phyloP scores from a whole-genome alignment of 2,888 invertebrate genomes.

The Aphodius granarius region DNA sequence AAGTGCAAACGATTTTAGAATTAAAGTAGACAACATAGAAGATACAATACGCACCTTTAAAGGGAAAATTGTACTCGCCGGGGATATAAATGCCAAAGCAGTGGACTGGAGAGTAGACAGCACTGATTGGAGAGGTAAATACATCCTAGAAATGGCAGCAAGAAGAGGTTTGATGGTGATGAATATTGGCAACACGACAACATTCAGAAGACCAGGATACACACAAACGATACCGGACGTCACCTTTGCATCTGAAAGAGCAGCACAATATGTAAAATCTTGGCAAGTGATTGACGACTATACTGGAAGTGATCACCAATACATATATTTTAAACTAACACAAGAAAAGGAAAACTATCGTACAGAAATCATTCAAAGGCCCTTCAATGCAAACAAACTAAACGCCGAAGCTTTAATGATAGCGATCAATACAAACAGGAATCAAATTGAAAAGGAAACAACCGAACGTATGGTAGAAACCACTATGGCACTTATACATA shows the following conservation, averaged over 20 bases:
- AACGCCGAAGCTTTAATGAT: neutral
- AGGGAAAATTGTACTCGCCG: neutral
- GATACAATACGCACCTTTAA: neutral
- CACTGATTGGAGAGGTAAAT: neutral
- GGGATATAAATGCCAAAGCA: constrained; percentile 7
- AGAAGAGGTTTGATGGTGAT: neutral
- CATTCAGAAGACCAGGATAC: constrained; percentile 1
- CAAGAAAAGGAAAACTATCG: too few relatives aligned
- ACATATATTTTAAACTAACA: neutral
- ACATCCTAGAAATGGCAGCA: constrained; percentile 3
- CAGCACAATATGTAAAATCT: neutral
- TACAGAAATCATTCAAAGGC: too few relatives aligned
- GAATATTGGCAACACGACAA: neutral
- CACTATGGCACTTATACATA: too few relatives aligned
- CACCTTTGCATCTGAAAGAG: neutral
- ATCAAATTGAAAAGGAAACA: too few relatives aligned
- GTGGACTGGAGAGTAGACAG: neutral
- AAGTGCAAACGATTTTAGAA: neutral
- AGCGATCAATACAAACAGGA: neutral
- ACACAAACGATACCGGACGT: constrained; percentile 7
- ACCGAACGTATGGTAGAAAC: too few relatives aligned
- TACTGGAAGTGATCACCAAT: too few relatives aligned
- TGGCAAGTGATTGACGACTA: constrained; percentile 13
- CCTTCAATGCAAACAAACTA: neutral
- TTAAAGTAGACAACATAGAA: neutral